Base-by-base conservation (phyloP, 2,888 invertebrate species). In the Odontocolon sp. region DNA sequence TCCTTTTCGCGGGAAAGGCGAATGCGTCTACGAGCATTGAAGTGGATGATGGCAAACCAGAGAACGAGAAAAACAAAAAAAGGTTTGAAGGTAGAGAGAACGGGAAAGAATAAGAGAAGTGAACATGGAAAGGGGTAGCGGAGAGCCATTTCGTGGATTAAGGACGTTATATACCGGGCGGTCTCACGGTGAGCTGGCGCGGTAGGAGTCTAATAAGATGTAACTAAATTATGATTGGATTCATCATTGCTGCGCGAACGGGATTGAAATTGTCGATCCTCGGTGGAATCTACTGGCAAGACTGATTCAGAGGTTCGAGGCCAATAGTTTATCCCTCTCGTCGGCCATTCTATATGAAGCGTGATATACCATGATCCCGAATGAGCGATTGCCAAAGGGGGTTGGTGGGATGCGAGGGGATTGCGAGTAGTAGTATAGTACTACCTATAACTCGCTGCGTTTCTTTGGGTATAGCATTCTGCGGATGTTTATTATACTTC, bases 171-270 rank as follows among this genome's bases (percentile, higher is more conserved):
- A 83, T 85, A 86, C 85, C 86, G 85, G 85, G 84, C 87, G 84
- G 80, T 88, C 88, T 87, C 88, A 88, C 88, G 87, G 88, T 86
- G 86, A 85, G 85, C 84, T 82, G 80, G 87, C 87, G 85, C 87
- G 85, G 88, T 88, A 87, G 88, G 88, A 88, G 88, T 88, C 88
- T 88, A 89, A 89, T 89, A 88, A 89, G 88, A 89, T 89, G 88
- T 89, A 89, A 89, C 88, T 88, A 88, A 89, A 88, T 89, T 89
- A 88, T 89, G 88, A 89, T 89, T 89, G 88, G 88, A 89, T 89
- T 88, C 88, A 89, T 89, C 88, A 88, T 89, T 88, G 87, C 87
- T 84, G 82, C 84, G 84, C 84, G 79, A 82, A 85, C 86, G 80
- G 88, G 82, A 83, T 81, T 88, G 83, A 78, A 88, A 87, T 88